Conservation (phyloP, 2,797 vertebrate genomes). For the Coregonus sp. region DNA sequence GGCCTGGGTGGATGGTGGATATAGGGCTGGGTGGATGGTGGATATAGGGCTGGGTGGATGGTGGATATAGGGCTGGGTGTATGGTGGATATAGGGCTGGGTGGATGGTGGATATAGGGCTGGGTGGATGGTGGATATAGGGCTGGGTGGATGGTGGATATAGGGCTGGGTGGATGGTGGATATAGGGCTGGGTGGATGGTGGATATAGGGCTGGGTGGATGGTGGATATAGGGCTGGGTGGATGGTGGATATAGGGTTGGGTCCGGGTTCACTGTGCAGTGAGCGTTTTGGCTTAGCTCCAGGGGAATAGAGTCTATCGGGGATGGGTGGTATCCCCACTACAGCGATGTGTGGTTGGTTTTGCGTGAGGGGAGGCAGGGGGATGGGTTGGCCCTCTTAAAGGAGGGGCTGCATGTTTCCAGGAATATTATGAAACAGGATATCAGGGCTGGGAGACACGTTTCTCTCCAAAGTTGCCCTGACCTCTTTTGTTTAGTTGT, state of each 20-base stretch:
- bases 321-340: too few species aligned
- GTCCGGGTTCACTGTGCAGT: neutral
- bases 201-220: too few species aligned
- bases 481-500: neutral
- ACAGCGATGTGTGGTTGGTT: neutral
- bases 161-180: neutral
- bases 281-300: conserved; percentile 15
- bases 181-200: too few species aligned
- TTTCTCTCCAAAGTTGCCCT: neutral
- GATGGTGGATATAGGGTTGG: neutral
- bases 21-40: too few species aligned
- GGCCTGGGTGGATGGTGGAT: neutral
- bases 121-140: neutral
- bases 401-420: neutral
- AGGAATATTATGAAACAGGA: neutral
- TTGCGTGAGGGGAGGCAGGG: neutral
- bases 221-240: neutral
- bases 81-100: neutral
- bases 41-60: neutral
- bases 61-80: neutral
- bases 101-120: neutral
- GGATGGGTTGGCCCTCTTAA: neutral
- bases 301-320: neutral
- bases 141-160: neutral
- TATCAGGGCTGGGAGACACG: neutral